Evolutionary conservation across 2,113 vertebrate genomes (phyloP).

Genomic region (Struthio camelus): DNA sequence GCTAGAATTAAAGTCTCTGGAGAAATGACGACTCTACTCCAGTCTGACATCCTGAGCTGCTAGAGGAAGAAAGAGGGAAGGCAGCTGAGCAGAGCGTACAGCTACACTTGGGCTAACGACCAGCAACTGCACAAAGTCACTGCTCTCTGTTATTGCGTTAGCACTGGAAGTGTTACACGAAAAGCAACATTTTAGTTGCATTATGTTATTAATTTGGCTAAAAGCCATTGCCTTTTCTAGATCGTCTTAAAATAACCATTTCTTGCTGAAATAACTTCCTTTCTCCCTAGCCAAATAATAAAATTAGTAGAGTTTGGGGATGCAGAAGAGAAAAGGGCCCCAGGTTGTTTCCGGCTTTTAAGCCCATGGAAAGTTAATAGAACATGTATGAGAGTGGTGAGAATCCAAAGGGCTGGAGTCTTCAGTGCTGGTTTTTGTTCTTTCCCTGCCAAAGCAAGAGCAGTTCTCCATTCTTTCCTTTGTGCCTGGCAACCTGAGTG

Average conservation of each 20-base stretch:
- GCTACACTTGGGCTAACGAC: neutral
- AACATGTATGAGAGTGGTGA: neutral
- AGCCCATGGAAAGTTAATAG: slow-evolving; percentile 13
- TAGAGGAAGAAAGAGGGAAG: neutral
- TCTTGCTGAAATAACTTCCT: slow-evolving; percentile 13
- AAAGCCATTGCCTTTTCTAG: neutral
- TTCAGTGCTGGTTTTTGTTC: neutral
- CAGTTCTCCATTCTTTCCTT: slow-evolving; percentile 40
- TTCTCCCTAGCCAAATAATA: neutral
- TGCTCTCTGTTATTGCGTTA: neutral
- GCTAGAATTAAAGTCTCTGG: neutral
- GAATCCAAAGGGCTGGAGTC: neutral
- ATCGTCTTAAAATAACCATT: neutral
- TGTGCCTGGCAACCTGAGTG: neutral
- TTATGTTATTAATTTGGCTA: slow-evolving; percentile 48
- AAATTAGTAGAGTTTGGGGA: neutral
- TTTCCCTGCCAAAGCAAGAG: slow-evolving; percentile 43
- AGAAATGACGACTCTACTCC: neutral
- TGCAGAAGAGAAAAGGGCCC: neutral
- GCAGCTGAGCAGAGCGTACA: neutral
- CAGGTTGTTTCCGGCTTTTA: neutral
- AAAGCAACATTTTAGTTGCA: neutral
- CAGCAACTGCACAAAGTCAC: neutral
- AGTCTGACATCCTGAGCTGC: neutral
- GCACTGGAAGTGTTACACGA: neutral